Evolutionary conservation across 2,888 invertebrate species (phyloP).

Genomic region (Netelia virgata): DNA sequence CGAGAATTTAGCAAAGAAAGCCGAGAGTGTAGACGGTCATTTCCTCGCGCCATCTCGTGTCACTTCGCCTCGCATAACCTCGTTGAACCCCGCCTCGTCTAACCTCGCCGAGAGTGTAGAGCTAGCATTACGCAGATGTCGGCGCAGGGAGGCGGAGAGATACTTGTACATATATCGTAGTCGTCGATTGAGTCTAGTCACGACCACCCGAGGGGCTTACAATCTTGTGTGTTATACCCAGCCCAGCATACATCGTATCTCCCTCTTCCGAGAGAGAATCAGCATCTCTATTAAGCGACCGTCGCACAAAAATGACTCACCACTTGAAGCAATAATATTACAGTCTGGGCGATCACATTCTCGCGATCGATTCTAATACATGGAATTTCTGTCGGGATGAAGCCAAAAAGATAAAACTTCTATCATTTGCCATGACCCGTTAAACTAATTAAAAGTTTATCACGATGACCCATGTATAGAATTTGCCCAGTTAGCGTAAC

Average conservation of each 20-base stretch:
- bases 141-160: background rate
- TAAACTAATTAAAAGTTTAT: too few relatives aligned
- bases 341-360: conserved; percentile 66
- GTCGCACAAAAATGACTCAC: conserved; percentile 67
- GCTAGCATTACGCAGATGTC: conserved; percentile 1
- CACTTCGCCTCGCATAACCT: too few relatives aligned
- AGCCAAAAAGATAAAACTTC: too few relatives aligned
- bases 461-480: too few relatives aligned
- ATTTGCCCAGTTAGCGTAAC: too few relatives aligned
- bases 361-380: conserved; percentile 59
- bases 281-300: conserved; percentile 40
- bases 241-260: background rate
- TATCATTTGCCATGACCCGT: too few relatives aligned
- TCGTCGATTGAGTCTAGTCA: conserved; percentile 67
- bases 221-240: conserved; percentile 50
- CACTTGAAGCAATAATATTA: conserved; percentile 69
- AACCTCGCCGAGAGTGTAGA: too few relatives aligned
- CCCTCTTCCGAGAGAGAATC: conserved; percentile 12
- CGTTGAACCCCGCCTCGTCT: too few relatives aligned
- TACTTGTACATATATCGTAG: conserved; percentile 13
- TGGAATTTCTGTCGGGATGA: too few relatives aligned
- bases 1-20: too few relatives aligned
- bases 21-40: too few relatives aligned
- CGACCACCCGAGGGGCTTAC: conserved; percentile 55
- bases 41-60: too few relatives aligned